Percentiles rank a stretch among this genome's conserved stretches.
Evolutionary conservation across 2,888 invertebrate genomes (phyloP).

Genomic region (Scaptomyza cyrtandrae): DNA sequence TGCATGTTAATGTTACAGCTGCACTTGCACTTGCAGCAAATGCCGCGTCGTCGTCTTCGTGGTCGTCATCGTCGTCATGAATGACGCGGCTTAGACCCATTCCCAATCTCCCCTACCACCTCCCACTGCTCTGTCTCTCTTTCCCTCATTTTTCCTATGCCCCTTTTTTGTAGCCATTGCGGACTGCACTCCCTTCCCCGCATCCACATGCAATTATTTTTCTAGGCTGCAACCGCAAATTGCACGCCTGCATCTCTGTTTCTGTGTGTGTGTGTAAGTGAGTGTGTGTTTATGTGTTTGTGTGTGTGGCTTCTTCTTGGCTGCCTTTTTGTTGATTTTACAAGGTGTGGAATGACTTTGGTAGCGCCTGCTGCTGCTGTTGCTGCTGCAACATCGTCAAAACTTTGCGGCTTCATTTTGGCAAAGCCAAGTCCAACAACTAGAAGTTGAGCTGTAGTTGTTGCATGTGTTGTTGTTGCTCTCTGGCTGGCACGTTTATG

Average conservation of each 20-base stretch:
- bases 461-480: slow-evolving; percentile 25
- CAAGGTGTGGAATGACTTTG: slow-evolving; percentile 82
- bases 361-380: slow-evolving; percentile 67
- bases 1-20: slow-evolving; percentile 80
- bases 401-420: slow-evolving; percentile 62
- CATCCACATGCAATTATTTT: slow-evolving; percentile 74
- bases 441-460: slow-evolving; percentile 31
- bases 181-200: slow-evolving; percentile 25
- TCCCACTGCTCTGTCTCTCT: slow-evolving; percentile 9
- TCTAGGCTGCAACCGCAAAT: slow-evolving; percentile 75
- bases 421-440: slow-evolving; percentile 59
- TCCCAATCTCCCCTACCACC: slow-evolving; percentile 27
- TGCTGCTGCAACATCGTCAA: slow-evolving; percentile 59
- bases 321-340: slow-evolving; percentile 73
- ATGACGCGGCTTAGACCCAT: slow-evolving; percentile 67
- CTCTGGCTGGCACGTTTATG: slow-evolving; percentile 70
- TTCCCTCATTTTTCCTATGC: slow-evolving; percentile 19
- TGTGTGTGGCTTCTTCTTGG: slow-evolving; percentile 48
- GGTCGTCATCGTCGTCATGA: slow-evolving; percentile 64
- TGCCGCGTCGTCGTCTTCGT: slow-evolving; percentile 61
- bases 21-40: slow-evolving; percentile 79
- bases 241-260: slow-evolving; percentile 61
- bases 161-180: slow-evolving; percentile 29
- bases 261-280: slow-evolving; percentile 6
- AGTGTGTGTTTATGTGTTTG: slow-evolving; percentile 10